These are phyloP conservation scores for Zaprionus obscuricornis DNA, from an alignment of 2,888 invertebrate genomes.

Conservation along the genomic window DNA sequence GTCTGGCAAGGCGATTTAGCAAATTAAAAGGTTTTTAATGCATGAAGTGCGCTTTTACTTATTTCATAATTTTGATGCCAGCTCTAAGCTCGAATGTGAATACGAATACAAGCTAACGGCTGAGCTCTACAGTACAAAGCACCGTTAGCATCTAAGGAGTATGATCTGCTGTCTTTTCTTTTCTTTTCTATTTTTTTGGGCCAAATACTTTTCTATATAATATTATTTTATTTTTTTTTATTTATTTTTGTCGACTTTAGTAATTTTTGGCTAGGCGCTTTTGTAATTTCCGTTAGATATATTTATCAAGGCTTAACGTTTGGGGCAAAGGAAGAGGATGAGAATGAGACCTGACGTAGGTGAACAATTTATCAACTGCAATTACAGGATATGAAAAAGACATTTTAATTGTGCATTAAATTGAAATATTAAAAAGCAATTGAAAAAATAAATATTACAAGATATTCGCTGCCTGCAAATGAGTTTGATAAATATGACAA, in stretches of 20 bases:
- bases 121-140: constrained; percentile 24
- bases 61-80: constrained; percentile 78
- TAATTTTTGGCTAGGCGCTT: constrained; percentile 41
- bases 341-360: constrained; percentile 36
- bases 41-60: constrained; percentile 81
- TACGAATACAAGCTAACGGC: constrained; percentile 28
- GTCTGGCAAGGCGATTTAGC: constrained; percentile 83
- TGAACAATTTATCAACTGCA: constrained; percentile 50
- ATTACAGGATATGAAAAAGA: constrained; percentile 68
- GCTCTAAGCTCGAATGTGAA: constrained; percentile 40
- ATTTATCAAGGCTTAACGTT: too few species aligned
- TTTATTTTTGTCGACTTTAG: too few species aligned
- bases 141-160: too few species aligned
- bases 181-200: constrained; percentile 8
- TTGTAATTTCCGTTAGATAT: constrained; percentile 56
- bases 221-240: too few species aligned
- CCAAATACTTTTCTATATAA: too few species aligned
- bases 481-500: constrained; percentile 33
- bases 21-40: constrained; percentile 83
- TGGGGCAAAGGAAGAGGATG: background rate
- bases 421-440: too few species aligned
- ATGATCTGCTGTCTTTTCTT: too few species aligned
- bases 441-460: constrained; percentile 47
- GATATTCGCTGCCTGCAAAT: constrained; percentile 47
- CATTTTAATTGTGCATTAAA: constrained; percentile 69